phyloP scores from a whole-genome alignment of 1,140 invertebrate genomes.

The Zaprionus davidi region DNA sequence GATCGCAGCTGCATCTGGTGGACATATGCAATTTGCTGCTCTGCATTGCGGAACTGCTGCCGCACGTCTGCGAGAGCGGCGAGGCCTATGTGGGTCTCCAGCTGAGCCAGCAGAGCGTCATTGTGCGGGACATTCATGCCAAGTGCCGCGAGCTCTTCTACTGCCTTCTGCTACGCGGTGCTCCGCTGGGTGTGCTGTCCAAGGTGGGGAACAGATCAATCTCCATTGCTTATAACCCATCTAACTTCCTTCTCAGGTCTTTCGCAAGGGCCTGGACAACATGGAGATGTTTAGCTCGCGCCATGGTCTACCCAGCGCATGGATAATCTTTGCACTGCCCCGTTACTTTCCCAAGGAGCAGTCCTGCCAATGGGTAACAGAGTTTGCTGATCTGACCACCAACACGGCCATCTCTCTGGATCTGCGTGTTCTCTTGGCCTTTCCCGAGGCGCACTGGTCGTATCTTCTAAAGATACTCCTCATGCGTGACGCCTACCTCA shows the following conservation, averaged over 20 bases:
- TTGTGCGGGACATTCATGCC: slow-evolving; percentile 90
- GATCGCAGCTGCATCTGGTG: slow-evolving; percentile 87
- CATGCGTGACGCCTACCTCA: slow-evolving; percentile 87
- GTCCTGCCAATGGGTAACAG: slow-evolving; percentile 84
- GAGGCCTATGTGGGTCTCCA: slow-evolving; percentile 85
- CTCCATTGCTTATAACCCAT: no score
- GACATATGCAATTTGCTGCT: slow-evolving; percentile 90
- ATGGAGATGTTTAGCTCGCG: slow-evolving; percentile 85
- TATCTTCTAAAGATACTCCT: slow-evolving; percentile 89
- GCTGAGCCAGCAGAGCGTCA: slow-evolving; percentile 86
- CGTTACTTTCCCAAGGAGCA: slow-evolving; percentile 86
- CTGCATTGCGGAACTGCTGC: slow-evolving; percentile 88
- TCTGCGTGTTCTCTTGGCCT: slow-evolving; percentile 88
- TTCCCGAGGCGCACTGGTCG: slow-evolving; percentile 91
- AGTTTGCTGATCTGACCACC: slow-evolving; percentile 85
- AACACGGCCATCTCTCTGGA: slow-evolving; percentile 88
- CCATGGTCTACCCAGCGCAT: slow-evolving; percentile 86
- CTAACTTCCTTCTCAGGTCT: slow-evolving; percentile 82
- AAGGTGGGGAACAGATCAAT: slow-evolving; percentile 85
- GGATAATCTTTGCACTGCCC: slow-evolving; percentile 88
- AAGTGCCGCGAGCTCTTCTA: slow-evolving; percentile 91
- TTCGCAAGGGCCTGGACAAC: slow-evolving; percentile 86
- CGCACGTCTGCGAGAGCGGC: slow-evolving; percentile 87
- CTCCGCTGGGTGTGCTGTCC: slow-evolving; percentile 89
- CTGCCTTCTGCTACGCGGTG: slow-evolving; percentile 89